Evolutionary conservation across 1,140 invertebrate species (phyloP), one percentile per base, ranked within the genome.

Genomic region (Pogonus chalceus): DNA sequence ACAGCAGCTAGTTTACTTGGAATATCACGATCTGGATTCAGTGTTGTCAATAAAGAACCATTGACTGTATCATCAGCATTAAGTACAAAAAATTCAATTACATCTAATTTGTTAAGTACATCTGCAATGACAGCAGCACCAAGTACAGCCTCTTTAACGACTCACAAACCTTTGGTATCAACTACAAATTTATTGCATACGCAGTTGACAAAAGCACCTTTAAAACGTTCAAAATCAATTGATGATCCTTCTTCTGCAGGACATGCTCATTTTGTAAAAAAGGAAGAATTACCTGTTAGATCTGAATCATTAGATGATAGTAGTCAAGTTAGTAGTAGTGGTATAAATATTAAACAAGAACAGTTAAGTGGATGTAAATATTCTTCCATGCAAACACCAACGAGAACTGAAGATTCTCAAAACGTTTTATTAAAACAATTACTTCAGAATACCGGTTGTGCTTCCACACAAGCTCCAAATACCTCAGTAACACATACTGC

Each of bases 361-460:
- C 69, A 72, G 1, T 67, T 20, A 18, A 54, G 51, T 23, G 65
- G 64, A n/a, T 67, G 65, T 56, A 69, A 69, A 53, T 65, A 61
- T 55, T 66, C 66, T 2, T 53, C 50, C 20, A 48, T 69, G 21
- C 49, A 52, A 37, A 57, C 55, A 22, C 55, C 63, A n/a, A 48
- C 57, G 55, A 64, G 82, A 61, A 75, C 78, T 46, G 85, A 88
- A 60, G 87, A 91, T 58, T 87, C 87, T 1, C 88, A 92, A 66
- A 93, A 95, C 73, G 90, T 92, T 9, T 69, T 96, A 16, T 68
- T 96, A 18, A 95, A 95, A 64, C 88, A 95, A 67, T 72, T 96
- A 21, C 67, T 96, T 18, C 90, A 94, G 67, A 93, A 91, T 60
- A 88, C 87, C 9, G 87, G 78, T 3, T 84, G 80, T 65, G 79